Base-by-base conservation (phyloP, 1,140 invertebrate species). In the Vollenhovia emeryi region DNA sequence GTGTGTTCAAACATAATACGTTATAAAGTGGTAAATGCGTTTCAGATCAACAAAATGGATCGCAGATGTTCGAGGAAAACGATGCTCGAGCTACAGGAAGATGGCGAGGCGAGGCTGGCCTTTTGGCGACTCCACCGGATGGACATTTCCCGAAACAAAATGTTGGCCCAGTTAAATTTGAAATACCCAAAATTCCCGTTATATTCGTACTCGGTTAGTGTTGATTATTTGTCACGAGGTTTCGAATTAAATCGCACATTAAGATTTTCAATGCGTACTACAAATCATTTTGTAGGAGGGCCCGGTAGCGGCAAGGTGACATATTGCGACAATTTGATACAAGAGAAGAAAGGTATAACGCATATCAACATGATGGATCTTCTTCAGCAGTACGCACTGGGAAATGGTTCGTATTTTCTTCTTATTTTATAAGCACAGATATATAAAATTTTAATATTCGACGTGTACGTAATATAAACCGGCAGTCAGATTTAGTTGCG, bases 341-440 rank as follows among this genome's bases (percentile, higher is more conserved):
- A 98, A 95, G 97, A 98, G 94, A 97, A 97, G 87, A 96, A 96
- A 66, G 97, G 97, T 8, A 96, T 98, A 59, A 96, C 97, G 24
- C 98, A 98, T 94, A 98, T 98, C 91, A 98, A 98, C 93, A 98
- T 98, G 97, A 98, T 97, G 71, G 98, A 98, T 93, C 95, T 98
- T 13, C 95, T 98, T 71, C 97, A 98, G 91, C 97, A 98, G 93
- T 98, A 98, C 92, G 97, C 97, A 71, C 96, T 98, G 91, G 98
- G 98, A 86, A 98, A 98, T 93, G 97, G 97, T 98, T 95, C 95
- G 95, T 85, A 64, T 21, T 33, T 78, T 11, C 2, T 36, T 78
- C 7, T 33, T 60, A 69, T 52, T 52, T 45, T 27, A 43, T 18
- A 21, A 75, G 2, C 21, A 33, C 57, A 40, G 40, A 27, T 52